These are phyloP conservation scores for Micoletzkya japonica DNA, from an alignment of 2,888 invertebrate genomes.

Conservation along the genomic window DNA sequence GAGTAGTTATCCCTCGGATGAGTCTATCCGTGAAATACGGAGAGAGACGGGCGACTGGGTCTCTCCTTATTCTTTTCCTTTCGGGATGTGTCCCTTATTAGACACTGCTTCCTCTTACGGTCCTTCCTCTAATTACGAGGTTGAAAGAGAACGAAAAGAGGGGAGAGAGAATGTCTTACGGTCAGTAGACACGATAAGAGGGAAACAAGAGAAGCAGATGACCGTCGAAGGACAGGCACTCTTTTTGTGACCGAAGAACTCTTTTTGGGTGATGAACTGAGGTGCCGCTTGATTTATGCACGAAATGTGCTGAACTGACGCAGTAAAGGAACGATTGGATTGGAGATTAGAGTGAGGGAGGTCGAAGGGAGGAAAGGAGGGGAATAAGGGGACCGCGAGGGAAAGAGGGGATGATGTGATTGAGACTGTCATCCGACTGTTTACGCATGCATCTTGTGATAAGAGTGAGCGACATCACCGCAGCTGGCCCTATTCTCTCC, in stretches of 20 bases:
- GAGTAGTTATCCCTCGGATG: no score
- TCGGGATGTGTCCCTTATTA: no score
- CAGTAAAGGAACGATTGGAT: constrained; percentile 1
- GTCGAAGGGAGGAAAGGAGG: background rate
- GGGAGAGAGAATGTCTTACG: no score
- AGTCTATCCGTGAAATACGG: no score
- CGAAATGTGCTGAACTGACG: background rate
- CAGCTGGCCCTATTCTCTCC: background rate
- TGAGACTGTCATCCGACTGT: no score
- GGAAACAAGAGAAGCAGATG: background rate
- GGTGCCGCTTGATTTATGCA: background rate
- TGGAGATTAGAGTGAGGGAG: background rate
- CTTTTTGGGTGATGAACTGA: background rate
- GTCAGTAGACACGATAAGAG: no score
- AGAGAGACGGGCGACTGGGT: no score
- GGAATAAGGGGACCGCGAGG: background rate
- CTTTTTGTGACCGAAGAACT: constrained; percentile 5
- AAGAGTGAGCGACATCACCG: background rate
- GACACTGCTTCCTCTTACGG: no score
- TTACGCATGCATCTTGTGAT: no score
- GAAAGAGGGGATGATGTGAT: constrained; percentile 9
- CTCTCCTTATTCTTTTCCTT: no score
- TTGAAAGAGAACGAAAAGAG: no score
- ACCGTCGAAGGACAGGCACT: constrained; percentile 9
- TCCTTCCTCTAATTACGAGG: no score